Evolutionary conservation across 2,113 vertebrate genomes (phyloP).

Genomic region (Chaetodon auriga): DNA sequence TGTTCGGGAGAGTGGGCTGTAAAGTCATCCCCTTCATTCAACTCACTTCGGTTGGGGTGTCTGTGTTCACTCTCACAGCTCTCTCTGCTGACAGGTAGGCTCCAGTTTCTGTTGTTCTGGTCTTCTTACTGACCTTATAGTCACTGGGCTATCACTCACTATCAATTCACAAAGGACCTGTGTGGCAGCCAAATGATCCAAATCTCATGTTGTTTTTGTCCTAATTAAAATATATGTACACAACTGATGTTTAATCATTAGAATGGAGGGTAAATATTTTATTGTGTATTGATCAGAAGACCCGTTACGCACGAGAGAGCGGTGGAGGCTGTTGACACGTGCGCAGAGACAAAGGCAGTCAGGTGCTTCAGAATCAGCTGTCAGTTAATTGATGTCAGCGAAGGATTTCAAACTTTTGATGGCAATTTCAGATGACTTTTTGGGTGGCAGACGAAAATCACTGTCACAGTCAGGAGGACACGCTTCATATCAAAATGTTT

Average conservation of each 20-base stretch:
- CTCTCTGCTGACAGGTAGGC: slow-evolving; percentile 96
- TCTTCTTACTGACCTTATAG: not conserved
- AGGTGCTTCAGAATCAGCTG: not conserved
- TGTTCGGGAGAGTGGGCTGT: slow-evolving; percentile 95
- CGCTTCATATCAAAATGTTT: not conserved
- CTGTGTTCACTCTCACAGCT: slow-evolving; percentile 97
- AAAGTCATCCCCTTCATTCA: slow-evolving; percentile 98
- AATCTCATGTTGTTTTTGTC: not conserved
- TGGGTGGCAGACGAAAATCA: not conserved
- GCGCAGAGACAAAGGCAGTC: not conserved
- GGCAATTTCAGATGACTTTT: not conserved
- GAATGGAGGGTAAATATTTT: slow-evolving; percentile 12
- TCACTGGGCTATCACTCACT: not conserved
- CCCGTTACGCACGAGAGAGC: not conserved
- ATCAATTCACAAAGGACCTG: not conserved
- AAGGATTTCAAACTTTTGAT: not conserved
- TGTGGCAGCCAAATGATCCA: not conserved
- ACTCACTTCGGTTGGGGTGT: slow-evolving; percentile 97
- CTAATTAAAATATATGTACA: not conserved
- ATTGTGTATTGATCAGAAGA: not conserved
- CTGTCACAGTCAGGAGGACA: not conserved
- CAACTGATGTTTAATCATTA: not conserved
- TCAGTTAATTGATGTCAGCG: not conserved
- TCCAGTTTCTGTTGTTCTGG: not conserved
- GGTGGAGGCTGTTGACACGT: not conserved